Evolutionary conservation across 2,797 vertebrate species (phyloP), one percentile per base, ranked within the genome.

Genomic region (Sebastes hubbsi): DNA sequence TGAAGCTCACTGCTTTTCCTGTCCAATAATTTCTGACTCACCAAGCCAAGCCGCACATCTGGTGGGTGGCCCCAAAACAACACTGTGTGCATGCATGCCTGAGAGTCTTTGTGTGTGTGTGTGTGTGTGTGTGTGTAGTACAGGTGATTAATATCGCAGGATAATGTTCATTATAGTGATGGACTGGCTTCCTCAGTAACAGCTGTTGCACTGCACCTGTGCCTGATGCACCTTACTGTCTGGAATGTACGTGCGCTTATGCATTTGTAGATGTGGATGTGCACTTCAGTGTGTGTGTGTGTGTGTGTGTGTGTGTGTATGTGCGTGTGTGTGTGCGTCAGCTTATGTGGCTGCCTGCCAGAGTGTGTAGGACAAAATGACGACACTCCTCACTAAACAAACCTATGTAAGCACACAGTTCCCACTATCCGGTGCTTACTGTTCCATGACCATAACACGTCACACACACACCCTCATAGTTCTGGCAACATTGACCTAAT

Each of bases 91-190:
- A 56, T 65, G 80, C 14, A 24, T 66, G 72, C 30, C 61, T 49
- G 29, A 32, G 30, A 82, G 72, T 24, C 36, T 76, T 25, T 75
- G 73, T 36, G 58, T 34, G 72, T 56, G 60, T 70, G 71, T 52
- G 29, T 38, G 69, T 58, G 60, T 75, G 80, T 72, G 74, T 59
- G 38, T 65, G 22, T 61, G 54, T 49, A 66, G 77, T 83, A 84
- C 61, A 87, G 84, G 91, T 93, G 94, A 95, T 93, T 94, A 92
- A 96, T 95, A 89, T 59, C 81, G 87, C 84, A 73, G 78, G 85
- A 91, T 84, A 91, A 93, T 83, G 78, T 93, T 95, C 91, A 94
- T 95, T 95, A 95, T 64, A 78, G 71, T 95, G 95, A 96, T 95
- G 94, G 92, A 95, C 88, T 60, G 84, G 86, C 81, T 94, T 94